Base-by-base conservation (phyloP, 2,888 invertebrate genomes). In the Scaptomyza tumidula region DNA sequence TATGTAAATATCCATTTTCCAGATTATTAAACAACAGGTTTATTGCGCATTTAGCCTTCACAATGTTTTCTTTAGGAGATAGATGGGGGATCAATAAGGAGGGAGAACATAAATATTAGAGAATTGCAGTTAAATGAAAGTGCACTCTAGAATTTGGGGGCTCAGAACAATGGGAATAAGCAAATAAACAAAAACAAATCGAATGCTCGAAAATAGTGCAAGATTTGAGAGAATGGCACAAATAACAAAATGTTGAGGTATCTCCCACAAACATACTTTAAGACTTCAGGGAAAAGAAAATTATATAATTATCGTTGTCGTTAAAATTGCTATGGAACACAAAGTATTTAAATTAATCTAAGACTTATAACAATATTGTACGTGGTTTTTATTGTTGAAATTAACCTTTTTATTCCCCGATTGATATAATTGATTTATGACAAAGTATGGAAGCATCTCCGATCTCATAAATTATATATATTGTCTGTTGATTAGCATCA, bases 231-330 rank as follows among this genome's bases (percentile, higher is more conserved):
- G 11, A 43, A 66, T 46, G 62, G 60, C 71, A 44, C 70, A 85
- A 72, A 87, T 72, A 45, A 24, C 63, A 72, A 81, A 81, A 59
- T 87, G 79, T 82, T 82, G 88, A 69, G 82, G 86, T 66, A 78
- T 70, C 39, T 7, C 53, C 60, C 48, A 49, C 13, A 27, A 60
- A 49, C 48, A 24, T 24, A 24, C 24, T 24, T 24, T 2, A 5
- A 37, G 9, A 29, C 29, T n/a, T 7, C n/a, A n/a, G 6, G 6
- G n/a, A 37, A n/a, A 37, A 3, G 14, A 39, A n/a, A 14, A 6
- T 37, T 37, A 7, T n/a, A 14, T 14, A 37, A 39, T 39, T 2
- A 39, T 39, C 9, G 14, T 14, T n/a, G n/a, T n/a, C n/a, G 14
- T 39, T 39, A 6, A 37, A 6, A n/a, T n/a, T 37, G 6, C 37